Conservation (phyloP, 2,113 vertebrate genomes). For the Varanus salvator region DNA sequence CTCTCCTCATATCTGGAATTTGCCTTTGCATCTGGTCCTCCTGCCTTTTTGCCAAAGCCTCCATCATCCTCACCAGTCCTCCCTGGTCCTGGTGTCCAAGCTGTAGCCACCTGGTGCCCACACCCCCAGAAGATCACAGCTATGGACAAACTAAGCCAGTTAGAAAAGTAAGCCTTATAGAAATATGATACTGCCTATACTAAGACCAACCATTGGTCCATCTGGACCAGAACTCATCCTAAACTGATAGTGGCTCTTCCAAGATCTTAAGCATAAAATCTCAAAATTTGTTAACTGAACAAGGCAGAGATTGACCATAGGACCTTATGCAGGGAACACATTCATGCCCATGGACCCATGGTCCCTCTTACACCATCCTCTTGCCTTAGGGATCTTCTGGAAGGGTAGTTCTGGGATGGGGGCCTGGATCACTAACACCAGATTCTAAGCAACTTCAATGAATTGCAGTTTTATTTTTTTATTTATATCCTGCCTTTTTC, state of each 20-base stretch:
- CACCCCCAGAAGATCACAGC: not conserved
- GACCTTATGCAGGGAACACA: fast-evolving
- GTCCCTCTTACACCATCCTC: not conserved
- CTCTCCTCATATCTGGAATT: no score
- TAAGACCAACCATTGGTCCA: no score
- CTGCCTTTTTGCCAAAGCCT: no score
- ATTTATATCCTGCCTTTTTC: no score
- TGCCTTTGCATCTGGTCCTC: no score
- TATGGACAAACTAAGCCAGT: no score
- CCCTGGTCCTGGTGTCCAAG: no score
- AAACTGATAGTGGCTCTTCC: not conserved
- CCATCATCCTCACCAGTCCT: no score
- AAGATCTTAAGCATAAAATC: not conserved
- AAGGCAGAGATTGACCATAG: not conserved
- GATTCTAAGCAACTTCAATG: not conserved
- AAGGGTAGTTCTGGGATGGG: not conserved
- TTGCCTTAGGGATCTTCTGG: no score
- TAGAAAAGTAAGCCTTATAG: not conserved
- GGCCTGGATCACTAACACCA: not conserved
- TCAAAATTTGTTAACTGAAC: not conserved
- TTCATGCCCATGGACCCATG: not conserved
- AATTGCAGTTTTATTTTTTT: not conserved
- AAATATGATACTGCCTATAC: not conserved
- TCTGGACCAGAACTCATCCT: not conserved
- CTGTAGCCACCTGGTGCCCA: no score